Evolutionary conservation across 2,888 invertebrate species (phyloP).

Genomic region (Eristalis pertinax): DNA sequence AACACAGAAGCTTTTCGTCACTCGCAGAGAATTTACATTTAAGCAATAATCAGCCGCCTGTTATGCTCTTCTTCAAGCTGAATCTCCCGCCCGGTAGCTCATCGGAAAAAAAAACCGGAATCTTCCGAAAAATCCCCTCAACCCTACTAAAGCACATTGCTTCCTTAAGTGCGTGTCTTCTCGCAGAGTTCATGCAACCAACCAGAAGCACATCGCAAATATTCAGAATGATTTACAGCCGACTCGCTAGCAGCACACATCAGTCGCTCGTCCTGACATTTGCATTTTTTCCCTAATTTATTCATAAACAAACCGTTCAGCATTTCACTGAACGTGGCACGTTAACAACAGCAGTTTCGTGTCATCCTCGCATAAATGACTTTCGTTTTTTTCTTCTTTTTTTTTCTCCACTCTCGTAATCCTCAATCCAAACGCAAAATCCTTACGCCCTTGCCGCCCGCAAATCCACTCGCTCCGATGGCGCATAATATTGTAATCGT

Average conservation of each 20-base stretch:
- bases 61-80: too few species aligned
- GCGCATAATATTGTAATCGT: conserved; percentile 50
- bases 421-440: neutral
- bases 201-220: neutral
- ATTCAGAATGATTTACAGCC: neutral
- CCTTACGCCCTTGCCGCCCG: neutral
- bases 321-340: conserved; percentile 36
- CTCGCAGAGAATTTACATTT: too few species aligned
- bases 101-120: too few species aligned
- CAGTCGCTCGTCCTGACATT: neutral
- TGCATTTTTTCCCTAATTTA: conserved; percentile 40
- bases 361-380: conserved; percentile 35
- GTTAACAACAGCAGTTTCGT: conserved; percentile 38
- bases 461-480: neutral
- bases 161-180: too few species aligned
- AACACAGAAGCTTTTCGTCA: too few species aligned
- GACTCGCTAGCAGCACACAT: neutral
- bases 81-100: too few species aligned
- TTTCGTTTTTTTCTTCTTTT: neutral
- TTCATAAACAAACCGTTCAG: conserved; percentile 38
- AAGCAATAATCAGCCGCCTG: too few species aligned
- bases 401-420: neutral
- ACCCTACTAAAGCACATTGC: too few species aligned
- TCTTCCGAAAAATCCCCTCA: too few species aligned
- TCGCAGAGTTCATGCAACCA: too few species aligned